Evolutionary conservation across 2,888 invertebrate species (phyloP).

Genomic region (Oasisia sp.): DNA sequence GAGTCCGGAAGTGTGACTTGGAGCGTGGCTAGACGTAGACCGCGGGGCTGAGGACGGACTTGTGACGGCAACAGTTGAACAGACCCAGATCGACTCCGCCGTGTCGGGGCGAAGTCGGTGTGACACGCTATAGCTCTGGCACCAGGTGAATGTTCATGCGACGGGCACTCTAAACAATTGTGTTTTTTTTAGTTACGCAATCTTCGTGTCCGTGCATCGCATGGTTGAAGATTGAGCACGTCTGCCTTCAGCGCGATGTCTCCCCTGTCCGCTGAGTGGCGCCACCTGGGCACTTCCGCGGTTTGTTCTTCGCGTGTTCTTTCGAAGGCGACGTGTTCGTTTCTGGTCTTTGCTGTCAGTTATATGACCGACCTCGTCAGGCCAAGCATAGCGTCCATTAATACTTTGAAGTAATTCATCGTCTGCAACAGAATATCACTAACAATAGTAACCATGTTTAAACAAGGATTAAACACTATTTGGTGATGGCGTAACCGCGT

Average conservation of each 20-base stretch:
- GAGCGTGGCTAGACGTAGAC: neutral
- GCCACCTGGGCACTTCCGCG: neutral
- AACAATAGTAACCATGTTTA: neutral
- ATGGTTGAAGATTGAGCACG: neutral
- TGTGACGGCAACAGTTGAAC: neutral
- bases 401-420: conserved; percentile 38
- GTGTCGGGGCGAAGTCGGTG: neutral
- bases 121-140: neutral
- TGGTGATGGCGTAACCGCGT: neutral
- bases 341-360: neutral
- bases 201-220: neutral
- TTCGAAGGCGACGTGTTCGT: neutral
- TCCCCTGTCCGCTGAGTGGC: neutral
- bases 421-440: conserved; percentile 35
- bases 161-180: neutral
- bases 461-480: neutral
- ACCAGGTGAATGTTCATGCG: neutral
- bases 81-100: neutral
- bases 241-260: neutral
- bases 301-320: neutral
- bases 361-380: conserved; percentile 33
- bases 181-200: neutral
- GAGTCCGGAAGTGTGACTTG: too few species aligned
- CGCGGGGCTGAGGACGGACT: neutral
- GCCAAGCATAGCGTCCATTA: conserved; percentile 39